phyloP scores from a whole-genome alignment of 2,113 vertebrate genomes.

The Podilymbus podiceps region DNA sequence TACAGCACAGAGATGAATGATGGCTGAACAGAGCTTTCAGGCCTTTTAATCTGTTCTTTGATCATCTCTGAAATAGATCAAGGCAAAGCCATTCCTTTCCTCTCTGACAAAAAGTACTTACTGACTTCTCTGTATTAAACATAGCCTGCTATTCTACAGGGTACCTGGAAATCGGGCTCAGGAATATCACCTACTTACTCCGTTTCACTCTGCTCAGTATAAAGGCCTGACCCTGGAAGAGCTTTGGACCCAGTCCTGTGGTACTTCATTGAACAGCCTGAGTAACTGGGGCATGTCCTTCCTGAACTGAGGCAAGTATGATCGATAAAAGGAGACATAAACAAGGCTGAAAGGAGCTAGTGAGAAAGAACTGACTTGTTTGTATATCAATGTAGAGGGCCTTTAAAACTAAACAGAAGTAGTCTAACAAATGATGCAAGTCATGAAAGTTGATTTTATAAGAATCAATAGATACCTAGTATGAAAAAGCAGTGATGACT shows the following conservation, averaged over 20 bases:
- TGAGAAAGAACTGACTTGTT: not conserved
- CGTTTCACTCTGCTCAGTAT: not conserved
- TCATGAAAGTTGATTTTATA: constrained; percentile 15
- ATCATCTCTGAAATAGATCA: constrained; percentile 39
- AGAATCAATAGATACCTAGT: constrained; percentile 12
- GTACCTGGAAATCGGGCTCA: not conserved
- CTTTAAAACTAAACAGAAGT: not conserved
- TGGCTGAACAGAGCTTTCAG: not conserved
- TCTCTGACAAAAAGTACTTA: not conserved
- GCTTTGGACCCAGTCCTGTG: not conserved
- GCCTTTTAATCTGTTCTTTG: constrained; percentile 31
- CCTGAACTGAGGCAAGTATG: not conserved
- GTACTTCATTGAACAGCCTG: not conserved
- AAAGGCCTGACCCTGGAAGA: not conserved
- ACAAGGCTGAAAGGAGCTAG: not conserved
- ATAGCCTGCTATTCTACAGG: not conserved
- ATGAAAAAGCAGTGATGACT: constrained; percentile 3
- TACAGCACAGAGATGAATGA: not conserved
- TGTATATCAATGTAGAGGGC: not conserved
- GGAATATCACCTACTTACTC: not conserved
- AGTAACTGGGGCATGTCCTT: not conserved
- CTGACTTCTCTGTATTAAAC: not conserved
- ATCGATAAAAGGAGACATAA: not conserved
- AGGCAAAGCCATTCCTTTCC: constrained; percentile 9
- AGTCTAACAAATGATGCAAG: constrained; percentile 9